A percentile compares a stretch with the other conserved stretches of the same genome.
These are phyloP conservation scores for Mastigias papua DNA, from an alignment of 30 jellyfish, hydroid and myxozoan genomes.

Conservation along the genomic window DNA sequence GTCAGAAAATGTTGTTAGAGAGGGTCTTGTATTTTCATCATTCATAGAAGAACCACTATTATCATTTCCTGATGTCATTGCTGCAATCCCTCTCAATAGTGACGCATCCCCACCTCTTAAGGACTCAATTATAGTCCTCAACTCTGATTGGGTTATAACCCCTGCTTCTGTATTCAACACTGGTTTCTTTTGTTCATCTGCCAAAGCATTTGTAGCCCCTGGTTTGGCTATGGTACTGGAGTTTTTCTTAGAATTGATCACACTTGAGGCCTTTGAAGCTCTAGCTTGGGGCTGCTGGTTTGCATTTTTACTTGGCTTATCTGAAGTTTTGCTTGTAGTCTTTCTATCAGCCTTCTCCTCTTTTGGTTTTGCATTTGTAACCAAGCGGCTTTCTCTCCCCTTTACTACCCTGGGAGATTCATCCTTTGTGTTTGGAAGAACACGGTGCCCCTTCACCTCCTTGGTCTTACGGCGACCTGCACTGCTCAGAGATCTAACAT, in stretches of 20 bases:
- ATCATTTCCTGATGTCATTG: neutral
- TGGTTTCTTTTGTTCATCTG: neutral
- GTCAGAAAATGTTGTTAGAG: neutral
- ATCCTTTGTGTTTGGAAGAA: conserved; percentile 60
- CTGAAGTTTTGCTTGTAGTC: neutral
- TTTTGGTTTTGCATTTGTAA: neutral
- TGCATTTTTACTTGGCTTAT: neutral
- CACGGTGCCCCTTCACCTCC: conserved; percentile 61
- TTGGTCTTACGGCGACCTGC: conserved; percentile 84
- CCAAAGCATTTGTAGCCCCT: neutral
- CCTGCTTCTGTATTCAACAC: conserved; percentile 4
- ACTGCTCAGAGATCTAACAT: conserved; percentile 71
- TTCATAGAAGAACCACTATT: neutral
- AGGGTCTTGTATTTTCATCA: neutral
- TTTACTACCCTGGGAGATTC: conserved; percentile 61
- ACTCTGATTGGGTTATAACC: conserved; percentile 51
- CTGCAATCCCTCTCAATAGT: conserved; percentile 7
- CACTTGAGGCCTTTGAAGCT: neutral
- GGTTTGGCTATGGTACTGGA: neutral
- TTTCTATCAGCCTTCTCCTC: conserved; percentile 7
- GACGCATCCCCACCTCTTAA: conserved; percentile 37
- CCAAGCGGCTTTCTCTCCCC: conserved; percentile 29
- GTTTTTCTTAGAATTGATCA: neutral
- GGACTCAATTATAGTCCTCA: conserved; percentile 34
- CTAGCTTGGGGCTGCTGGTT: neutral